phyloP scores from a whole-genome alignment of 2,797 vertebrate species.

The Odontamblyopus rebecca region DNA sequence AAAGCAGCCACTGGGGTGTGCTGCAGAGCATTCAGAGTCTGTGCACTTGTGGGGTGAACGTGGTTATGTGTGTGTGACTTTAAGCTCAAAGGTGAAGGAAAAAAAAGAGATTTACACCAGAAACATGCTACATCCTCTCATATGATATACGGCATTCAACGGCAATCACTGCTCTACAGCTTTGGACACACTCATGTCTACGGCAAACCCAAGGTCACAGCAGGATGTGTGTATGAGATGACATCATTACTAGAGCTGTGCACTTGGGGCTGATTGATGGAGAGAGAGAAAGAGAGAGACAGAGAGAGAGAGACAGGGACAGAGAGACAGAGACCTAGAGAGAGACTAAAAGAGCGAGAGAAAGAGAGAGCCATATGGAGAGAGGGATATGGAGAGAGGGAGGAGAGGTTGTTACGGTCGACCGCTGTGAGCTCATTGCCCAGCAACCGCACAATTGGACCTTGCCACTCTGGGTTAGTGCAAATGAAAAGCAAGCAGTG shows the following conservation, averaged over 20 bases:
- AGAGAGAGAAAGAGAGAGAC: slow-evolving; percentile 22
- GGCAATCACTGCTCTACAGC: slow-evolving; percentile 33
- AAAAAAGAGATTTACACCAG: slow-evolving; percentile 28
- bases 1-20: slow-evolving; percentile 5
- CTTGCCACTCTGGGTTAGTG: slow-evolving; percentile 28
- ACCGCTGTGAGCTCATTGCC: slow-evolving; percentile 72
- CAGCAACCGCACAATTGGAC: slow-evolving; percentile 65
- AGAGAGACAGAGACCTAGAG: background rate
- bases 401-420: slow-evolving; percentile 59
- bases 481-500: slow-evolving; percentile 9
- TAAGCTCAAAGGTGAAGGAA: background rate
- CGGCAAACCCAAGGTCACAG: slow-evolving; percentile 58
- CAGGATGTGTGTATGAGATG: slow-evolving; percentile 61
- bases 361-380: slow-evolving; percentile 64
- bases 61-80: background rate
- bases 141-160: slow-evolving; percentile 40
- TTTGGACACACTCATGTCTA: slow-evolving; percentile 27
- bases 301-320: slow-evolving; percentile 28
- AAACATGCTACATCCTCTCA: slow-evolving; percentile 30
- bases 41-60: background rate
- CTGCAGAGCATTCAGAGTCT: background rate
- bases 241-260: slow-evolving; percentile 85
- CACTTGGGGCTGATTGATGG: slow-evolving; percentile 79
- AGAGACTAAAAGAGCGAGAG: too few species aligned
- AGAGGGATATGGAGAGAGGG: background rate